A percentile compares a stretch with the other conserved stretches of the same genome.
phyloP scores from a whole-genome alignment of 2,888 invertebrate genomes.

The Cybosia mesomella region DNA sequence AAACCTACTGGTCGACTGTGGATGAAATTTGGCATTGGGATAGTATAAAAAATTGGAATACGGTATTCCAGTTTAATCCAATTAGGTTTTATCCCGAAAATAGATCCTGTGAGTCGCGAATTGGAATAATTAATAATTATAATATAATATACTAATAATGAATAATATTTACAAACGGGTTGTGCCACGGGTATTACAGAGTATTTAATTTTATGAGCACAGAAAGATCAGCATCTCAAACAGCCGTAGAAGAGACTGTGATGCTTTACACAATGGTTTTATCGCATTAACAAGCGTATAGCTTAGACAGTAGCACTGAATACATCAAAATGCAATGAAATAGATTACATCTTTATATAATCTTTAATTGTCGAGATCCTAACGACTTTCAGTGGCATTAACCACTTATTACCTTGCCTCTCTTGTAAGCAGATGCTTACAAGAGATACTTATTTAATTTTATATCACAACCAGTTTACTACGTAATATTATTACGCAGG shows the following conservation, averaged over 20 bases:
- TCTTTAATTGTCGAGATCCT: neutral
- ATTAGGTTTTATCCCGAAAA: neutral
- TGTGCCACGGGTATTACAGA: too few species aligned
- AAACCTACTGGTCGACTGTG: too few species aligned
- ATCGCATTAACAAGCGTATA: neutral
- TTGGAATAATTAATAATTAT: neutral
- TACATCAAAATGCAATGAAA: neutral
- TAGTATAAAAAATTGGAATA: too few species aligned
- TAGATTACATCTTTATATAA: neutral
- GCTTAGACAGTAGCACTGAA: neutral
- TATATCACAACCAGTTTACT: too few species aligned
- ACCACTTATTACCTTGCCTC: neutral
- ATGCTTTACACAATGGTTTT: neutral
- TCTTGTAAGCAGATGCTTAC: neutral
- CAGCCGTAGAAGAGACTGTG: neutral
- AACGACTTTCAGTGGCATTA: neutral
- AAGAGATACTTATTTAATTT: too few species aligned
- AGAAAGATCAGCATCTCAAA: neutral
- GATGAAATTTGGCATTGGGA: too few species aligned
- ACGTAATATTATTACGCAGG: too few species aligned
- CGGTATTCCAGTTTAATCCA: too few species aligned
- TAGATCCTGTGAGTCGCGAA: neutral
- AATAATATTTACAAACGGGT: too few species aligned
- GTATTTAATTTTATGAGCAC: conserved; percentile 26
- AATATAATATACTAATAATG: too few species aligned